Evolutionary conservation across 2,113 vertebrate genomes (phyloP).

Genomic region (Perccottus glenii): DNA sequence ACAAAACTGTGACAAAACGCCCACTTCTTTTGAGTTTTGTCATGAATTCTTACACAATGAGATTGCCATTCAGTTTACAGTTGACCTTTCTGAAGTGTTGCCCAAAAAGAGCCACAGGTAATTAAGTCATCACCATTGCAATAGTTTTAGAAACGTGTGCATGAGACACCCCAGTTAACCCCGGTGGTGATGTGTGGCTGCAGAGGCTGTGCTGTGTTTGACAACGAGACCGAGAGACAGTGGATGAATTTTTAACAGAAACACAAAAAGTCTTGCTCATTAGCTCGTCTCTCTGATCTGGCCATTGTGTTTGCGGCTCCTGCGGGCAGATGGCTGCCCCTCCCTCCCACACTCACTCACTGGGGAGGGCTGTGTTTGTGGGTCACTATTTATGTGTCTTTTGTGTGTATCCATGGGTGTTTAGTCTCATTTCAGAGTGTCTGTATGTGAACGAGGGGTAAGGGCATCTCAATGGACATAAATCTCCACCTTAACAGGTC

Average conservation of each 20-base stretch:
- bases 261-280: conserved; percentile 39
- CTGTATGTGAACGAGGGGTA: conserved; percentile 1
- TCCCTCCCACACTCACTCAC: conserved; percentile 15
- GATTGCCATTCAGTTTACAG: conserved; percentile 10
- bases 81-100: conserved; percentile 27
- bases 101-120: conserved; percentile 35
- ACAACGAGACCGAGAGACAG: conserved; percentile 29
- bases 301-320: conserved; percentile 56
- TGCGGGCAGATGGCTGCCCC: conserved; percentile 73
- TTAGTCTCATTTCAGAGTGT: conserved; percentile 4
- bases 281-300: conserved; percentile 54
- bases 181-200: not conserved
- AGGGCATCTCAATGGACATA: not conserved
- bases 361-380: conserved; percentile 42
- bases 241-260: conserved; percentile 62
- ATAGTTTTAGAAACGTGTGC: conserved; percentile 26
- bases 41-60: conserved; percentile 41
- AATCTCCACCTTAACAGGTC: conserved; percentile 11
- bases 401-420: conserved; percentile 18
- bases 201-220: conserved; percentile 26
- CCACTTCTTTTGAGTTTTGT: conserved; percentile 26
- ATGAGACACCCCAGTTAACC: conserved; percentile 10
- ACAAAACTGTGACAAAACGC: conserved; percentile 56
- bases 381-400: conserved; percentile 29
- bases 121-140: conserved; percentile 39